Evolutionary conservation across 2,888 invertebrate species (phyloP), one percentile per base, ranked within the genome.

Genomic region (Aporophyla nigra): DNA sequence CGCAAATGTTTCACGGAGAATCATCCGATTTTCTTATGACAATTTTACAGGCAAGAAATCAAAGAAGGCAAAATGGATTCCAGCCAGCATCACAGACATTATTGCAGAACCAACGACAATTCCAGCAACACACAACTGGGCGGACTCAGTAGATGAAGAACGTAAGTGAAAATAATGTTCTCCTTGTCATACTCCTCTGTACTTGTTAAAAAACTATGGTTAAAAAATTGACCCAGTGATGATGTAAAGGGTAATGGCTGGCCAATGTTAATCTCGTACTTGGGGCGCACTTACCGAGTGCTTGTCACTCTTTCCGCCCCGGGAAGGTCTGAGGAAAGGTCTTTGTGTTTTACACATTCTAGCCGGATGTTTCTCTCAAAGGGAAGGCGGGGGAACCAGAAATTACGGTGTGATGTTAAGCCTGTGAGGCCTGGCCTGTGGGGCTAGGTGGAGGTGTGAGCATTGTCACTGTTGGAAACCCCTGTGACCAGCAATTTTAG

Each of bases 31-130:
- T 86, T 80, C 82, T 76, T 77, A 73, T 80, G 71, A 74, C 82
- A 73, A 82, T 87, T 83, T 89, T 94, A 78, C 97, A 98, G 98
- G 97, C 96, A 99, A 98, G 97, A 99, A 98, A 97, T 97, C 97
- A 94, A 98, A 98, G 97, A 99, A 98, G 97, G 97, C 97, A 95
- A 99, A 98, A 97, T 98, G 98, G 93, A 98, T 98, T 93, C 98
- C 98, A 84, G 95, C 99, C 91, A 97, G 98, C 89, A 97, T 99
- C 91, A 98, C 98, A 93, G 98, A 98, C 91, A 99, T 99, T 94
- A 97, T 99, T 88, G 98, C 98, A 83, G 98, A 98, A 92, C 97
- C 97, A 76, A 97, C 97, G 72, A 97, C 97, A 77, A 96, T 97
- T 78, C 96, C 97, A 74, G 94, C 97, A 80, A 94, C 97, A 90